Evolutionary conservation across 2,888 invertebrate species (phyloP), one percentile per base, ranked within the genome.

Genomic region (Lithophane leautieri): DNA sequence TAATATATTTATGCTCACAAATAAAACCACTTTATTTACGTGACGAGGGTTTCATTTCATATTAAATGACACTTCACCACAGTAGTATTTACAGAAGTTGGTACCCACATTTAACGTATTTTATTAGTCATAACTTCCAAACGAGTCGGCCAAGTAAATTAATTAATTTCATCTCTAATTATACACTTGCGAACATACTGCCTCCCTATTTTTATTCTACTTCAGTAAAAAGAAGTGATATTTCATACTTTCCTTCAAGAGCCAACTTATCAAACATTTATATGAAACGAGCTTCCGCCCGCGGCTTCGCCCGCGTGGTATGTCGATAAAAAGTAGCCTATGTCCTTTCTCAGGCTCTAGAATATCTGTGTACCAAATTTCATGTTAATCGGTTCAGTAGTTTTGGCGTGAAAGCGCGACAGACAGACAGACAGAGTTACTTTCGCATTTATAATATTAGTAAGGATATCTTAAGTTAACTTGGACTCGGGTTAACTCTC

Each of bases 401-500:
- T n/a, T n/a, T n/a, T n/a, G n/a, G n/a, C n/a, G n/a, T n/a, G n/a
- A n/a, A n/a, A n/a, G n/a, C n/a, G n/a, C n/a, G n/a, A n/a, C n/a
- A n/a, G n/a, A n/a, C n/a, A n/a, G n/a, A n/a, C n/a, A n/a, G n/a
- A n/a, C n/a, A n/a, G n/a, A n/a, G n/a, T n/a, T n/a, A n/a, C n/a
- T n/a, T n/a, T n/a, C n/a, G n/a, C n/a, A n/a, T n/a, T n/a, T n/a
- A n/a, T n/a, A n/a, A n/a, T n/a, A n/a, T n/a, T n/a, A n/a, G n/a
- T n/a, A n/a, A n/a, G n/a, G n/a, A n/a, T 19, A 63, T 52, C n/a
- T 58, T 14, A 12, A 22, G 52, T 65, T 22, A 28, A 40, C 62
- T 34, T 58, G 47, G 19, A 68, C 52, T 60, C 14, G 8, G 50
- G 22, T 67, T 47, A 54, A 76, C 34, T 62, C 42, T 79, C 54